Evolutionary conservation across 2,113 vertebrate species (phyloP).

Genomic region (Dascyllus trimaculatus): DNA sequence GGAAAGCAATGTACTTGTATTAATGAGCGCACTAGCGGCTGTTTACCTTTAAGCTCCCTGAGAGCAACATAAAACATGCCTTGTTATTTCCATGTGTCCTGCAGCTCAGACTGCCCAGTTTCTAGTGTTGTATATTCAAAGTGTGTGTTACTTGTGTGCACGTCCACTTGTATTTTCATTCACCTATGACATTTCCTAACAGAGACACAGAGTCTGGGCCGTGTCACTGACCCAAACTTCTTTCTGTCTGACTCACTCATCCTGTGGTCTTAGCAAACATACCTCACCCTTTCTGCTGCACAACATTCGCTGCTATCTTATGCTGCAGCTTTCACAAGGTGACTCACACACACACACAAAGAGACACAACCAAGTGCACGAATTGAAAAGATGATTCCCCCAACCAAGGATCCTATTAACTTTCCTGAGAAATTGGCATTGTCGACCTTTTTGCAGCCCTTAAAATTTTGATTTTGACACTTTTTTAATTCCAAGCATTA

Average conservation of each 20-base stretch:
- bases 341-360: conserved; percentile 4
- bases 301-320: conserved; percentile 15
- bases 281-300: background rate
- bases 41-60: too few species aligned
- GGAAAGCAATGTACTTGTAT: background rate
- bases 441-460: conserved; percentile 5
- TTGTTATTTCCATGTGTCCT: too few species aligned
- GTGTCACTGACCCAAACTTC: conserved; percentile 20
- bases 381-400: conserved; percentile 14
- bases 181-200: conserved; percentile 43
- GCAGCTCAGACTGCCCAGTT: too few species aligned
- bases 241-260: conserved; percentile 36
- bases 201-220: conserved; percentile 38
- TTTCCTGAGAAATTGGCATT: conserved; percentile 50
- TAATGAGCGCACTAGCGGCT: too few species aligned
- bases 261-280: conserved; percentile 26
- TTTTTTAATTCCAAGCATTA: conserved; percentile 6
- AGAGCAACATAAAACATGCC: too few species aligned
- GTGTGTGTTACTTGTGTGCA: too few species aligned
- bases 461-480: conserved; percentile 27
- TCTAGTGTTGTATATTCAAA: too few species aligned
- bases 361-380: background rate
- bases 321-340: conserved; percentile 13
- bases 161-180: background rate
- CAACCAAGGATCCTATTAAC: conserved; percentile 21